Conservation (phyloP, 2,113 vertebrate genomes). For the Cyphomyrus discorhynchus region DNA sequence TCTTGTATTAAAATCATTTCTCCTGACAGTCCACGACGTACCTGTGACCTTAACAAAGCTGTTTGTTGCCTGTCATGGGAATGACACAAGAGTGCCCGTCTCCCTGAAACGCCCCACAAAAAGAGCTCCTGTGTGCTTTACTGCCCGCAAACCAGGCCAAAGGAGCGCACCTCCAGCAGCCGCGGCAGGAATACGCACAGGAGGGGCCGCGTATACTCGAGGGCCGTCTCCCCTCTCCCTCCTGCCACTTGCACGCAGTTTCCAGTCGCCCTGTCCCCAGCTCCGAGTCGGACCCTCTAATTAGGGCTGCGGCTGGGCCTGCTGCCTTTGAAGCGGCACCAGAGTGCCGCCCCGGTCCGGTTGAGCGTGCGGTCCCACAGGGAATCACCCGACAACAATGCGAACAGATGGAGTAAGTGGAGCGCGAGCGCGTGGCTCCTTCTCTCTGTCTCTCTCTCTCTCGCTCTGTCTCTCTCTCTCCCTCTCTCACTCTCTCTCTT, state of each 20-base stretch:
- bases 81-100: neutral
- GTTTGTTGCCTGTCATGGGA: neutral
- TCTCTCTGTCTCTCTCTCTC: conserved; percentile 24
- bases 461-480: neutral
- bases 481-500: neutral
- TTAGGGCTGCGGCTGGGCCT: conserved; percentile 40
- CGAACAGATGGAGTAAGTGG: conserved; percentile 24
- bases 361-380: conserved; percentile 42
- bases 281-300: conserved; percentile 38
- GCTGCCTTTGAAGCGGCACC: conserved; percentile 45
- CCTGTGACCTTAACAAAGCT: neutral
- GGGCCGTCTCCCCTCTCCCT: conserved; percentile 28
- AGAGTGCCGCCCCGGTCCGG: conserved; percentile 35
- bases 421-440: conserved; percentile 34
- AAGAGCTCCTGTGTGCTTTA: neutral
- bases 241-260: conserved; percentile 42
- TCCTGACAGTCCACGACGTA: neutral
- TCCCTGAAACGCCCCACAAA: neutral
- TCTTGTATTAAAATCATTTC: neutral
- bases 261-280: conserved; percentile 38
- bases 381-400: conserved; percentile 40
- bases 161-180: neutral
- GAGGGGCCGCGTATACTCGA: conserved; percentile 7
- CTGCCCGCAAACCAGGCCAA: neutral
- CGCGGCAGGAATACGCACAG: neutral